These are phyloP conservation scores for Zapus hudsonius DNA, from an alignment of 2,113 vertebrate species.

Conservation along the genomic window DNA sequence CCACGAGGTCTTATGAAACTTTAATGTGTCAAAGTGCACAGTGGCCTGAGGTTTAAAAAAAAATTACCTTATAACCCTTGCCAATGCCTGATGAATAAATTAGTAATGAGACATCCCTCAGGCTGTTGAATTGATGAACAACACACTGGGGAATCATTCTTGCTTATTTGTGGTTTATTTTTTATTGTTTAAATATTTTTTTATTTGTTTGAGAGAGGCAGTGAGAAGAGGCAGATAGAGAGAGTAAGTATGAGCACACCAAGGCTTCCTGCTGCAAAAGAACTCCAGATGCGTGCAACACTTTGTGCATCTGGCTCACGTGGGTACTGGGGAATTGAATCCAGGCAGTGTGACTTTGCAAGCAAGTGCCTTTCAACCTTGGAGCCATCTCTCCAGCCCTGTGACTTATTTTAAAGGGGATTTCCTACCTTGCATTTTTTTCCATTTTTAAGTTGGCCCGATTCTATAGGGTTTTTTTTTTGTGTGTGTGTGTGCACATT, in stretches of 20 bases:
- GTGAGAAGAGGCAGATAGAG: too few relatives aligned
- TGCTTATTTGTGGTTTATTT: not conserved
- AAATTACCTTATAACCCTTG: not conserved
- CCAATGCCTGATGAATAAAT: not conserved
- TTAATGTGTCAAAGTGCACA: not conserved
- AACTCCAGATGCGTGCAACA: too few relatives aligned
- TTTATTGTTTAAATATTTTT: too few relatives aligned
- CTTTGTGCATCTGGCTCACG: too few relatives aligned
- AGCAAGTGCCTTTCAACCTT: too few relatives aligned
- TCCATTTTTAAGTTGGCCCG: not conserved
- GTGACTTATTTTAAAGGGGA: not conserved
- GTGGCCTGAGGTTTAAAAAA: not conserved
- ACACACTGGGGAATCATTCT: rapidly evolving
- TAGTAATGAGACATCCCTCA: not conserved
- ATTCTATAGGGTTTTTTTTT: not conserved
- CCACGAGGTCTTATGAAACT: not conserved
- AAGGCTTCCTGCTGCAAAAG: too few relatives aligned
- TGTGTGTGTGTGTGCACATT: too few relatives aligned
- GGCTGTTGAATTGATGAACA: not conserved
- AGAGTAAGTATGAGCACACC: too few relatives aligned
- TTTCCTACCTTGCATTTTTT: not conserved
- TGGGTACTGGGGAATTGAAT: too few relatives aligned
- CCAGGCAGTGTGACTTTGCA: too few relatives aligned
- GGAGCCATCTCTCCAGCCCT: too few relatives aligned
- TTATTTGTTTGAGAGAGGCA: too few relatives aligned